These are phyloP conservation scores for Megathymus violae DNA, from an alignment of 1,140 invertebrate species.

Conservation along the genomic window DNA sequence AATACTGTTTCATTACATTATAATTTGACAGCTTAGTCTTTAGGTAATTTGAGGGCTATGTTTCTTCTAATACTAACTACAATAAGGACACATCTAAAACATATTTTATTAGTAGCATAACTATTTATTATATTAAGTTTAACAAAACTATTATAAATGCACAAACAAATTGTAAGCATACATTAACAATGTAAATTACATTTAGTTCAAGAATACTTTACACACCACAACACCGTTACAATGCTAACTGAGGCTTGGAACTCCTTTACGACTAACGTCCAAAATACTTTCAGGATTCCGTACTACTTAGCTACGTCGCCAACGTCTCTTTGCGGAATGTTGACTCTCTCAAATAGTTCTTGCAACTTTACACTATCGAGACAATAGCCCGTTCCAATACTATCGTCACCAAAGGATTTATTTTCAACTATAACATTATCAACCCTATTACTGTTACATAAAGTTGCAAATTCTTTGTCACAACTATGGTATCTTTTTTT, in stretches of 20 bases:
- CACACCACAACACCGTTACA: background rate
- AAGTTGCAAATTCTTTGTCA: conserved; percentile 47
- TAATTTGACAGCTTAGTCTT: too few relatives aligned
- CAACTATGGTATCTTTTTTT: conserved; percentile 39
- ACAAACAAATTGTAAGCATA: background rate
- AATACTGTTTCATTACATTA: too few relatives aligned
- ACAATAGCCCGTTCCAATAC: conserved; percentile 54
- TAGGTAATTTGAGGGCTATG: too few relatives aligned
- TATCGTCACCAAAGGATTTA: conserved; percentile 56
- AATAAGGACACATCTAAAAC: too few relatives aligned
- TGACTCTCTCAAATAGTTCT: conserved; percentile 66
- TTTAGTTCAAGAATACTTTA: too few relatives aligned
- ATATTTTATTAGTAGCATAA: too few relatives aligned
- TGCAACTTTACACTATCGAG: conserved; percentile 62
- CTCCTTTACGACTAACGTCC: background rate
- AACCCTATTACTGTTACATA: conserved; percentile 50
- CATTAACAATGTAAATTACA: background rate
- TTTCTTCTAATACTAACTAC: too few relatives aligned
- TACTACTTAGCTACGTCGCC: conserved; percentile 40
- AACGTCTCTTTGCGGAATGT: conserved; percentile 67
- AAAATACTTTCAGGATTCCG: conserved; percentile 35
- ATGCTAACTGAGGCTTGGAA: background rate
- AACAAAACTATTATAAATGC: background rate
- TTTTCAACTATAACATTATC: conserved; percentile 49
- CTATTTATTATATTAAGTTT: too few relatives aligned